Evolutionary conservation across 1,140 invertebrate genomes (phyloP).

Genomic region (Drepana arcuata): DNA sequence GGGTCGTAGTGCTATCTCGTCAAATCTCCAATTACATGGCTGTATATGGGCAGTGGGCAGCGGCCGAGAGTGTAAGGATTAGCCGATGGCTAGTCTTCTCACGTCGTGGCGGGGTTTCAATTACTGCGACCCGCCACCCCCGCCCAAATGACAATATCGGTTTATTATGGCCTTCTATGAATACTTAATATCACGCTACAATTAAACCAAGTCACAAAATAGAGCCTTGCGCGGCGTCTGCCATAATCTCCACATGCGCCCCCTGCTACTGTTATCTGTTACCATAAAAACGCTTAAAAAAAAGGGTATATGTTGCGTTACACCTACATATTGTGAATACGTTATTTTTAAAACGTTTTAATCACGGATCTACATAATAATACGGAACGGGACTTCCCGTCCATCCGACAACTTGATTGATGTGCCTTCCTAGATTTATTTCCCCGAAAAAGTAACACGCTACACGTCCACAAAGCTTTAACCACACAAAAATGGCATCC

Average conservation of each 20-base stretch:
- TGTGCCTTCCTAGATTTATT: slow-evolving; percentile 66
- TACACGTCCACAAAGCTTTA: slow-evolving; percentile 56
- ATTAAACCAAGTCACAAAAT: no score
- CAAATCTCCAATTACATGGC: slow-evolving; percentile 60
- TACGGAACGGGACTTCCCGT: slow-evolving; percentile 55
- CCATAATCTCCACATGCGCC: no score
- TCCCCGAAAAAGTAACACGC: slow-evolving; percentile 57
- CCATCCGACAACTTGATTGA: slow-evolving; percentile 66
- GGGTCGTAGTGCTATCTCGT: slow-evolving; percentile 61
- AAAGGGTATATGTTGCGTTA: slow-evolving; percentile 31
- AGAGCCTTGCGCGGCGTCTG: no score
- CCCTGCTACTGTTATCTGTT: no score
- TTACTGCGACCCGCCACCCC: slow-evolving; percentile 33
- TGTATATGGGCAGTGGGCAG: slow-evolving; percentile 13
- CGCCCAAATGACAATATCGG: slow-evolving; percentile 33
- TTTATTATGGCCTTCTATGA: slow-evolving; percentile 34
- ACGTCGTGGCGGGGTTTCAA: slow-evolving; percentile 47
- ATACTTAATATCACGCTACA: slow-evolving; percentile 23
- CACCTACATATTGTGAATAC: slow-evolving; percentile 39
- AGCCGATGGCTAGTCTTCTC: slow-evolving; percentile 41
- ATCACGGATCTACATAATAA: slow-evolving; percentile 66
- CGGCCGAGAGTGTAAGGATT: slow-evolving; percentile 18
- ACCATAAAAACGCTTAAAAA: slow-evolving; percentile 17
- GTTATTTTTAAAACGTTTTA: slow-evolving; percentile 61
- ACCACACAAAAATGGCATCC: slow-evolving; percentile 39